These are phyloP conservation scores for Oreotrochilus melanogaster DNA, from an alignment of 2,113 vertebrate genomes.

Conservation along the genomic window DNA sequence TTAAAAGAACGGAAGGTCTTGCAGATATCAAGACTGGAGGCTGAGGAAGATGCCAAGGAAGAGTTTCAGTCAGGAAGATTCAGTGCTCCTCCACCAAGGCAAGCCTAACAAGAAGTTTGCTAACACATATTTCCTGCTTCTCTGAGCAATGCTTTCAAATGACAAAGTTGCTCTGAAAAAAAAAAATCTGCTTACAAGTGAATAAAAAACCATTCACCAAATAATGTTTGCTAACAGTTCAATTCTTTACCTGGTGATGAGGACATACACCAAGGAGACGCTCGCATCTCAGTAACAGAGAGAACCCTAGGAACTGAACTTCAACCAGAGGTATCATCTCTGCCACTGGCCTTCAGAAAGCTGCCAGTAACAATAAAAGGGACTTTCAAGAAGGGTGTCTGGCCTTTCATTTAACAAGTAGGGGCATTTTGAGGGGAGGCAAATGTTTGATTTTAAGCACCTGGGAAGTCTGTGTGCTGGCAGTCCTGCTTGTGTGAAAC, in stretches of 20 bases:
- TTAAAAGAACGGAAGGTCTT: neutral
- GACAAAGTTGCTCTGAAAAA: neutral
- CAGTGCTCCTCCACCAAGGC: rapidly evolving
- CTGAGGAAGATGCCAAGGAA: neutral
- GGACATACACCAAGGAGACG: rapidly evolving
- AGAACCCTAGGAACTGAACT: neutral
- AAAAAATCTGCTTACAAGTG: neutral
- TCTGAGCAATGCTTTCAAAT: neutral
- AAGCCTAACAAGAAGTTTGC: neutral
- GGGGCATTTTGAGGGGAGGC: neutral
- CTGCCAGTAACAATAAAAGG: neutral
- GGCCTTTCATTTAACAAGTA: neutral
- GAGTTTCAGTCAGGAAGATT: neutral
- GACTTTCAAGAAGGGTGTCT: neutral
- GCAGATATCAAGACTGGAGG: neutral
- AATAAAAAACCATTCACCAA: neutral
- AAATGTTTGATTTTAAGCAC: neutral
- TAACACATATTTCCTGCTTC: rapidly evolving
- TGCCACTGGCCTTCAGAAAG: neutral
- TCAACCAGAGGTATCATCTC: neutral
- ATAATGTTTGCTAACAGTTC: neutral
- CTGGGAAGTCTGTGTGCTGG: neutral
- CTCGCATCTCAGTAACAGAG: rapidly evolving
- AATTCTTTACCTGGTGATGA: neutral
- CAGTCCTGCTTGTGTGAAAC: neutral